Percentiles rank a stretch among this genome's conserved stretches.
phyloP scores from a whole-genome alignment of 2,888 invertebrate species.

The Archips xylosteana region DNA sequence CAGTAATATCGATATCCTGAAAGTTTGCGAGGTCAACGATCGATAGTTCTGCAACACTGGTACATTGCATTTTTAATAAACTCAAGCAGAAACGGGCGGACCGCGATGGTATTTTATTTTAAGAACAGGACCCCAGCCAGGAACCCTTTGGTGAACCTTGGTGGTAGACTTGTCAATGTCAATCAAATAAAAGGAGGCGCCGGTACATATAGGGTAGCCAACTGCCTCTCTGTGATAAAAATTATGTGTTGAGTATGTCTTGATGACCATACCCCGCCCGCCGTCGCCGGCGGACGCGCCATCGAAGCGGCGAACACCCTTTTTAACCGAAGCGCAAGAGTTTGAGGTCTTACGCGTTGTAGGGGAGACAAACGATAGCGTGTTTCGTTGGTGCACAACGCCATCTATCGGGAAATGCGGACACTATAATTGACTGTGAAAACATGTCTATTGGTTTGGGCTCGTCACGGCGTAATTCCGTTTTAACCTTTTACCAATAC shows the following conservation, averaged over 20 bases:
- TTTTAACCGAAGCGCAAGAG: constrained; percentile 64
- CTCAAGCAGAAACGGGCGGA: too few relatives aligned
- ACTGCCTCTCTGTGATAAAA: constrained; percentile 90
- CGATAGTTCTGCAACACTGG: too few relatives aligned
- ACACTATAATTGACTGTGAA: too few relatives aligned
- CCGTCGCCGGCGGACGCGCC: constrained; percentile 84
- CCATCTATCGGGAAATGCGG: constrained; percentile 53
- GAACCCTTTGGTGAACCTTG: too few relatives aligned
- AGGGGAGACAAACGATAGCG: constrained; percentile 48
- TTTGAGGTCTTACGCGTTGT: not conserved
- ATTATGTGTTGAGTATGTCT: constrained; percentile 94
- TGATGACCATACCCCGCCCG: constrained; percentile 93
- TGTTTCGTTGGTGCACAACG: constrained; percentile 52
- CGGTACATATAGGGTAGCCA: constrained; percentile 88
- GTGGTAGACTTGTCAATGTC: too few relatives aligned
- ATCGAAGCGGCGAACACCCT: constrained; percentile 91
- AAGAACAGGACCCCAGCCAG: too few relatives aligned
- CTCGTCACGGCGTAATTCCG: too few relatives aligned
- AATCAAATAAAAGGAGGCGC: constrained; percentile 76
- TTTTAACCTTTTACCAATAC: too few relatives aligned
- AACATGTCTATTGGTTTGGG: not conserved
- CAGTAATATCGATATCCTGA: too few relatives aligned
- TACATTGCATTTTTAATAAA: too few relatives aligned
- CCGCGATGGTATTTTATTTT: too few relatives aligned
- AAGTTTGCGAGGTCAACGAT: too few relatives aligned